Base-by-base conservation (phyloP, 1,140 invertebrate genomes). In the Panulirus ornatus region DNA sequence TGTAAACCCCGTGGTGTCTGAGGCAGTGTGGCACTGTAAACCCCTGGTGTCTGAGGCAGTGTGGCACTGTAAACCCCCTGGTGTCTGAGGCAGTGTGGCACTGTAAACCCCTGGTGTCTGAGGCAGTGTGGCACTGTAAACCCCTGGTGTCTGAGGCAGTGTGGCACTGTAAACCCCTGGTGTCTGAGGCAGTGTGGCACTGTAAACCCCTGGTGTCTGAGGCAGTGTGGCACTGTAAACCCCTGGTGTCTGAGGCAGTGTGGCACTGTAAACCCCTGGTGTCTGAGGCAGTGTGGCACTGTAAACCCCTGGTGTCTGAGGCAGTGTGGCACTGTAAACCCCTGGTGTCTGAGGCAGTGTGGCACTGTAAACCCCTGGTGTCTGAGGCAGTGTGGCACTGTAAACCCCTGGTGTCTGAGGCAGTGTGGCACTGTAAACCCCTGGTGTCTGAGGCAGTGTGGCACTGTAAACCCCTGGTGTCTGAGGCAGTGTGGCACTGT, bases 331-430 rank as follows among this genome's bases (percentile, higher is more conserved):
- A 36, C 16, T 75, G 71, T 75, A 38, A 6, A 16, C 5, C 44
- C 14, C 5, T 5, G 5, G 5, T 47, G 44, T 47, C 5, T 47
- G 44, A 11, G 63, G 63, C 30, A 66, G 63, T n/a, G 6, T 66
- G 71, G 71, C 71, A 40, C 40, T 76, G 73, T 76, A 76, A 22
- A 16, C 27, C n/a, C 34, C 34, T 73, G 36, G 5, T 47, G 44
- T 47, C 5, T 47, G 44, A 47, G 44, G 44, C 40, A 75, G 71
- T n/a, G 14, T 75, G 84, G 84, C 84, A 75, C 70, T 85, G 84
- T 85, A 85, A 47, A 79, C 76, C n/a, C n/a, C n/a, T 79, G 76
- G 76, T 79, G 76, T 38, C 30, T 79, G 81, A 44, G 84, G 84
- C 84, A 85, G 63, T 85, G 75, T 71, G 71, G 71, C 84, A 75